These are phyloP conservation scores for Philopedon plagiatum DNA, from an alignment of 2,888 invertebrate species.

Conservation along the genomic window DNA sequence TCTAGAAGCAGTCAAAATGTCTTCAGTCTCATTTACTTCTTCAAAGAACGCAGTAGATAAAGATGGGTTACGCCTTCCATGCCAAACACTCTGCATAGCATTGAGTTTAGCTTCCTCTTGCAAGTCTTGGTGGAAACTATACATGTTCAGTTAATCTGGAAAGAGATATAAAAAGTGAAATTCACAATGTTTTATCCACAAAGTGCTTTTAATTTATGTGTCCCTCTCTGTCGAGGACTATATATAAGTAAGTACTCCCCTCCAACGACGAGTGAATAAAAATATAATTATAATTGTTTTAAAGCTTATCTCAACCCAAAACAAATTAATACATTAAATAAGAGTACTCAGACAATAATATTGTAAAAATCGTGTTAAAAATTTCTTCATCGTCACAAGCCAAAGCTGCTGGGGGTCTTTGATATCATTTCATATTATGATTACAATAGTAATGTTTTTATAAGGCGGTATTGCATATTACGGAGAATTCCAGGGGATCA, in stretches of 20 bases:
- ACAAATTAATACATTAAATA: too few relatives aligned
- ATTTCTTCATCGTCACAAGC: not conserved
- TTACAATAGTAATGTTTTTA: not conserved
- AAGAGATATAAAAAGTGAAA: not conserved
- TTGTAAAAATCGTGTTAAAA: not conserved
- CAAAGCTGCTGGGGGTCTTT: not conserved
- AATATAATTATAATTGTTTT: too few relatives aligned
- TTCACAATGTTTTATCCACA: too few relatives aligned
- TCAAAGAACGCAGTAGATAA: constrained; percentile 61
- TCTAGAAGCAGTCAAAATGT: constrained; percentile 58
- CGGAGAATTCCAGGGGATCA: too few relatives aligned
- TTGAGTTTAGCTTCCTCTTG: constrained; percentile 66
- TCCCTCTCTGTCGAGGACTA: too few relatives aligned
- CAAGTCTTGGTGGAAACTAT: constrained; percentile 53
- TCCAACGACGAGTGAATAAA: too few relatives aligned
- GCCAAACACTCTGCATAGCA: constrained; percentile 66
- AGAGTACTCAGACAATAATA: not conserved
- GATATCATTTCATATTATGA: too few relatives aligned
- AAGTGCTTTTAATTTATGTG: too few relatives aligned
- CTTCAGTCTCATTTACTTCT: constrained; percentile 58
- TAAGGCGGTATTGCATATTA: too few relatives aligned
- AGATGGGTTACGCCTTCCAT: constrained; percentile 58
- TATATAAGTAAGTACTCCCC: too few relatives aligned
- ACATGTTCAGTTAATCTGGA: constrained; percentile 53
- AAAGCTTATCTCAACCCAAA: too few relatives aligned